Base-by-base conservation (phyloP, 2,888 invertebrate genomes). In the Tetranychus piercei region DNA sequence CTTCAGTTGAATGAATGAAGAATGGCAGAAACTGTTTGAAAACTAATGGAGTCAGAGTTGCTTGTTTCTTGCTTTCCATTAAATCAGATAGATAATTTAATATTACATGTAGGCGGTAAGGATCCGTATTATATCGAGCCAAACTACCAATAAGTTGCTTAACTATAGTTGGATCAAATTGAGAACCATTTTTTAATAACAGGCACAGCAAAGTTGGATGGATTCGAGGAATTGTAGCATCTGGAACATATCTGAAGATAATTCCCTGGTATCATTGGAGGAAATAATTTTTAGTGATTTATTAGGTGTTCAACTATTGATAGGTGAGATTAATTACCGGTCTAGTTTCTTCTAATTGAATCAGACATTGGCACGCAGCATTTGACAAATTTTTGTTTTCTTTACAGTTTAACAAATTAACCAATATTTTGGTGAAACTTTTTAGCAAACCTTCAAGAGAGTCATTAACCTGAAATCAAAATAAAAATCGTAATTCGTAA, bases 1-100 rank as follows among this genome's bases (percentile, higher is more conserved):
- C 71, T 75, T 77, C 76, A 34, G 75, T 76, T 18, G 78, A 76
- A 64, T 75, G 11, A 2, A 74, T 76, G n/a, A 78, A 67, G n/a
- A 70, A 45, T 8, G 11, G 64, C 20, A 76, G 45, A 75, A 74
- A 76, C 23, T 76, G 76, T 34, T 76, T 76, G 45, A 76, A 76
- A 55, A 75, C 67, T 18, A 55, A 15, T 15, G 55, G 55, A 15
- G 55, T 55, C 15, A 76, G 34, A 4, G 69, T 69, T 43, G 76
- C 75, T 9, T 71, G 20, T 44, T 15, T 9, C n/a, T 34, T 43
- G 43, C 9, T 11, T 71, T 71, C 44, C 9, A 43, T 71, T n/a
- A 43, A 55, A 15, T 55, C 55, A 5, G 15, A 55, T 15, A 55
- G 55, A 15, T 55, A 55, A 15, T 55, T 55, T 15, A 55, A 55